A percentile compares a stretch with the other conserved stretches of the same genome.
phyloP scores from a whole-genome alignment of 2,888 invertebrate genomes.

The Lacanobia wlatinum region DNA sequence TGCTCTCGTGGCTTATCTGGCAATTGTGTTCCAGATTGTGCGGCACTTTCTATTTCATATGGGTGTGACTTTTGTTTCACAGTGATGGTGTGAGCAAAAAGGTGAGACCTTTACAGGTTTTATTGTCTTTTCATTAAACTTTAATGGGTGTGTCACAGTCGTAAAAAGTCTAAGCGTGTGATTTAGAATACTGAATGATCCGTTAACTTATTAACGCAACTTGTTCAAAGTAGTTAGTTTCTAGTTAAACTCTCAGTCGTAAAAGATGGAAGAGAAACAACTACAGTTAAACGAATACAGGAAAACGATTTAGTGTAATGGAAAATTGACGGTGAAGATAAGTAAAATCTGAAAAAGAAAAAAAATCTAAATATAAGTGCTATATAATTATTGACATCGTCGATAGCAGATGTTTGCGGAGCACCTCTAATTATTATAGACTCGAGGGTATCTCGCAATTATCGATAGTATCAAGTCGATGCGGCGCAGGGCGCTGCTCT shows the following conservation, averaged over 20 bases:
- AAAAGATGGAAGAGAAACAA: background rate
- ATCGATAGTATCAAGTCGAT: conserved; percentile 69
- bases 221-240: background rate
- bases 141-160: conserved; percentile 36
- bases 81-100: conserved; percentile 44
- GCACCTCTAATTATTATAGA: conserved; percentile 66
- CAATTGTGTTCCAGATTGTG: conserved; percentile 70
- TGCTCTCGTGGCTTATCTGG: conserved; percentile 75
- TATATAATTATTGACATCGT: conserved; percentile 47
- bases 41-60: conserved; percentile 65
- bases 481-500: conserved; percentile 59
- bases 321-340: conserved; percentile 4
- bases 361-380: conserved; percentile 30
- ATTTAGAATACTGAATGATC: conserved; percentile 28
- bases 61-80: conserved; percentile 54
- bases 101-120: conserved; percentile 50
- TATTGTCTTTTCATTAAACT: conserved; percentile 38
- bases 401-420: conserved; percentile 57
- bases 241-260: background rate
- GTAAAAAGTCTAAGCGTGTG: conserved; percentile 22
- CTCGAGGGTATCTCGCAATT: conserved; percentile 63
- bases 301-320: background rate
- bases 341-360: conserved; percentile 9
- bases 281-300: background rate
- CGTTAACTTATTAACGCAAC: conserved; percentile 14